These are phyloP conservation scores for Pocillopora meandrina DNA, from an alignment of 92 coral and sea anemone species.

Conservation along the genomic window DNA sequence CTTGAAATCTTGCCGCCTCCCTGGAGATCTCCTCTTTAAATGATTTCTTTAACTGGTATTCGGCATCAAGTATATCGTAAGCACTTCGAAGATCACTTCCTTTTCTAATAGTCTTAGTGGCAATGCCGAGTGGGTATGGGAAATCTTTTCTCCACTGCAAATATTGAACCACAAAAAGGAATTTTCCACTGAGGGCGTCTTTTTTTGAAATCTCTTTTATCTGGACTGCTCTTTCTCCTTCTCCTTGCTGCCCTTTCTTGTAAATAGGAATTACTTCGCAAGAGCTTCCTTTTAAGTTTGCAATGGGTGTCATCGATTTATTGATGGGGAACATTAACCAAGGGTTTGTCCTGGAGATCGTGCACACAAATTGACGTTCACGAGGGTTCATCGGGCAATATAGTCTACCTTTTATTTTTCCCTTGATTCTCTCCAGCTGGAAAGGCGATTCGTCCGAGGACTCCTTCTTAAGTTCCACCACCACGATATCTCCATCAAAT, in stretches of 20 bases:
- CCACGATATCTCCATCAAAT: slow-evolving; percentile 58
- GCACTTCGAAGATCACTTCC: slow-evolving; percentile 39
- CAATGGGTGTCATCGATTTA: slow-evolving; percentile 49
- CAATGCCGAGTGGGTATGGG: slow-evolving; percentile 63
- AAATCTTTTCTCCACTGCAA: slow-evolving; percentile 56
- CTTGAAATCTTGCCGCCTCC: slow-evolving; percentile 20
- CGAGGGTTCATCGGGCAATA: slow-evolving; percentile 37
- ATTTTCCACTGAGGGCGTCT: slow-evolving; percentile 66
- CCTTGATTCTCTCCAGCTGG: not conserved
- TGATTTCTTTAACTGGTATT: slow-evolving; percentile 43
- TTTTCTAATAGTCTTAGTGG: slow-evolving; percentile 48
- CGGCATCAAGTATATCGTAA: slow-evolving; percentile 50
- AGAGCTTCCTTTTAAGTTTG: slow-evolving; percentile 28
- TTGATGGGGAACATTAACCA: slow-evolving; percentile 60
- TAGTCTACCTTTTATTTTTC: slow-evolving; percentile 31
- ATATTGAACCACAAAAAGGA: slow-evolving; percentile 62
- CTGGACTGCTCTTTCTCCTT: slow-evolving; percentile 19
- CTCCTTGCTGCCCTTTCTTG: slow-evolving; percentile 8
- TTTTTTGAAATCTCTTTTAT: not conserved
- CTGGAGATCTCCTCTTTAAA: slow-evolving; percentile 40
- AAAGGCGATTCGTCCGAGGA: not conserved
- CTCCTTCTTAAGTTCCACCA: slow-evolving; percentile 27
- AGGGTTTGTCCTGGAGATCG: slow-evolving; percentile 33
- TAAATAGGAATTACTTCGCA: slow-evolving; percentile 42
- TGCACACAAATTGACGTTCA: slow-evolving; percentile 66